These are phyloP conservation scores for Cyrtonyx montezumae DNA, from an alignment of 2,113 vertebrate species.

Conservation along the genomic window DNA sequence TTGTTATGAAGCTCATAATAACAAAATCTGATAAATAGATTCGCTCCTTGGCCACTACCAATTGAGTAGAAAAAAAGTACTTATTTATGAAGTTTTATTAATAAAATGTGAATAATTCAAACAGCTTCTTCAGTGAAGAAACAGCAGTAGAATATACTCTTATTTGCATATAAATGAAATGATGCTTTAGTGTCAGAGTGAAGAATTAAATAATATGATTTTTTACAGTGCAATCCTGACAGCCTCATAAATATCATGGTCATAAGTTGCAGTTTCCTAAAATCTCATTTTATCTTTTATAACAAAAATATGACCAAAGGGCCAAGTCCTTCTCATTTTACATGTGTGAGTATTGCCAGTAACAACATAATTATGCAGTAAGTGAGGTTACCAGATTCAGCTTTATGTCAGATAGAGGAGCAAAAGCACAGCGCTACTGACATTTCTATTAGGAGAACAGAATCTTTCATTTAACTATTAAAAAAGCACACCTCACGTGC, in stretches of 20 bases:
- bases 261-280: constrained; percentile 69
- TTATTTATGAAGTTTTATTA: constrained; percentile 68
- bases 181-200: constrained; percentile 74
- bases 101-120: constrained; percentile 73
- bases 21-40: constrained; percentile 67
- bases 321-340: constrained; percentile 55
- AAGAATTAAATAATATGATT: constrained; percentile 73
- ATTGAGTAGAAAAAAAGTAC: constrained; percentile 61
- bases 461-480: neutral
- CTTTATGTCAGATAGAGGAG: constrained; percentile 12
- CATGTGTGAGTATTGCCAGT: constrained; percentile 41
- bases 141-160: constrained; percentile 34
- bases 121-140: constrained; percentile 60
- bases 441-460: constrained; percentile 13
- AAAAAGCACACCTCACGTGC: neutral
- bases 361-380: constrained; percentile 60
- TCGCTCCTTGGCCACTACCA: constrained; percentile 50
- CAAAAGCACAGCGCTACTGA: neutral
- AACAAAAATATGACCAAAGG: constrained; percentile 63
- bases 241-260: constrained; percentile 72
- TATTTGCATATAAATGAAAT: constrained; percentile 78
- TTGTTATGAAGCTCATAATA: constrained; percentile 61
- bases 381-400: constrained; percentile 59
- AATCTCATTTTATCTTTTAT: constrained; percentile 74
- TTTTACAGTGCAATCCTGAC: constrained; percentile 63